Base-by-base conservation (phyloP, 2,113 vertebrate species). In the Cottus gobio region DNA sequence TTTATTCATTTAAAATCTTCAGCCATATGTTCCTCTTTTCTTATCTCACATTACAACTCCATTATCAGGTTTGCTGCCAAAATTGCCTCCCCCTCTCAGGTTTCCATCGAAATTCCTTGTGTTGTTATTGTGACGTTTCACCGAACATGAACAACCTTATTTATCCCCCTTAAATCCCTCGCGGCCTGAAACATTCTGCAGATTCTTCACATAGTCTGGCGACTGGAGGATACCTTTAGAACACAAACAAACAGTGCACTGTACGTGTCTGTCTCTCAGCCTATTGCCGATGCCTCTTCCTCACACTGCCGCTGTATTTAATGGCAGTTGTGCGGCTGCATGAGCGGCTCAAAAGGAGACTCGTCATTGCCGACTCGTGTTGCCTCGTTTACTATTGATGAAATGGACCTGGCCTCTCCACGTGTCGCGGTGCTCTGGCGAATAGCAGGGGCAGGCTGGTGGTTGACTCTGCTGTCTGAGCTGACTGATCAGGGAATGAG, bases 201-300 rank as follows among this genome's bases (percentile, higher is more conserved):
- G 72, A 93, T 93, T 92, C 81, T 80, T 93, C 63, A 80, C 92
- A 92, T 90, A 86, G 75, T 76, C 71, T 54, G 2, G 86, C 13
- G 71, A 78, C 72, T 77, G 67, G 63, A 76, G 26, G 75, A 67
- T 66, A 87, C 77, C 79, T 86, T 84, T 13, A 75, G 76, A 85
- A 80, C 62, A 84, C 57, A 79, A 91, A 79, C 72, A 71, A 85
- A 76, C 73, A 75, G 80, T 79, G 84, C 26, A 44, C 50, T 18
- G 62, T 70, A 28, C 72, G 82, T 72, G 75, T 93, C 76, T 68
- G 48, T 85, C 57, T 61, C 24, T 58, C 39, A 24, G 61, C 68
- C 44, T 56, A 5, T 81, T 44, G 64, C 50, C 28, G 60, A 74
- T 56, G 61, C 50, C n/a, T 46, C 56, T 30, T 44, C 57, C 63